Base-by-base conservation (phyloP, 2,888 invertebrate species). In the Tinea trinotella region DNA sequence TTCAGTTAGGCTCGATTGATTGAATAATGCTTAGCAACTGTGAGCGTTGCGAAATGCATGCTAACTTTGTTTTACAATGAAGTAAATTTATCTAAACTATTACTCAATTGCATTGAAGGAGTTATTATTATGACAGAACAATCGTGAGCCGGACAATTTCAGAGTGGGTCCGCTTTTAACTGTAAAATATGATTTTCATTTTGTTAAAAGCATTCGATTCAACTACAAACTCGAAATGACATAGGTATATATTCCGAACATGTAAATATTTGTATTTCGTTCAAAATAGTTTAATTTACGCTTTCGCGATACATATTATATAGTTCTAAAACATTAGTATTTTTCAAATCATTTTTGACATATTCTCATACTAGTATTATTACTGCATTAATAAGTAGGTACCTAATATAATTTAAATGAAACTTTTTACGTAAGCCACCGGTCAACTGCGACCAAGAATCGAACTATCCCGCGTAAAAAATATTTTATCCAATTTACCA, bases 121-220 rank as follows among this genome's bases (percentile, higher is more conserved):
- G 66, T 68, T 66, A 67, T 64, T 62, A 63, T 62, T 59, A 62
- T 63, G 66, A 68, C 68, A 30, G 36, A 7, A 36, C 12, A 36
- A n/a, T 12, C 12, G 36, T 36, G 36, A 7, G 12, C 5, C 12
- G 12, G 7, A 4, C n/a, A n/a, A n/a, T 7, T 73, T 77, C 74
- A 69, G 74, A 74, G 72, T 70, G 64, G 71, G n/a, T 13, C 12
- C 46, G 46, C 46, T 12, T 76, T 74, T 73, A 74, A 75, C 74
- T 75, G 71, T 77, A 76, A 80, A 80, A 73, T 76, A 82, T 70
- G 75, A 65, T 62, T 76, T 81, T 83, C 80, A 83, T 83, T 83
- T 80, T 71, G 74, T 77, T 83, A 82, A 83, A 83, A 83, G 83
- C 82, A 76, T 79, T 72, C 22, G 24, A 13, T 13, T 15, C 24